A percentile compares a stretch with the other conserved stretches of the same genome.
These are phyloP conservation scores for Acronicta leporina DNA, from an alignment of 2,888 invertebrate species.

Conservation along the genomic window DNA sequence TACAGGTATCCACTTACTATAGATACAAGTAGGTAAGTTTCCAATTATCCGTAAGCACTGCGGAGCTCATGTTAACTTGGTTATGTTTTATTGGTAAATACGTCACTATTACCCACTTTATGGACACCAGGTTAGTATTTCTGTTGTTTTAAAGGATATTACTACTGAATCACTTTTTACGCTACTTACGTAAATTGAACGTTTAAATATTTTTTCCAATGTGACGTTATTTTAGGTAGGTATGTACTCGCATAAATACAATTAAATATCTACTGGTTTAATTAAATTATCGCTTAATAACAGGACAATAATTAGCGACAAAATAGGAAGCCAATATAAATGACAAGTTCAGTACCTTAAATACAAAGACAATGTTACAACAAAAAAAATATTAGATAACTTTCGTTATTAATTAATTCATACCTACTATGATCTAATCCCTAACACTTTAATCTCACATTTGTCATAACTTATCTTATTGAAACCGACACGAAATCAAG, in stretches of 20 bases:
- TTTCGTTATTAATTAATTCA: too few species aligned
- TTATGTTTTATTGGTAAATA: slow-evolving; percentile 60
- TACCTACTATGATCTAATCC: slow-evolving; percentile 9
- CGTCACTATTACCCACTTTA: slow-evolving; percentile 55
- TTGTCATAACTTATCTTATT: slow-evolving; percentile 31
- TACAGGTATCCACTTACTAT: too few species aligned
- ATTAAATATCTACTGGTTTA: slow-evolving; percentile 23
- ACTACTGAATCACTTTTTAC: slow-evolving; percentile 43
- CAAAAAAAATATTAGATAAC: too few species aligned
- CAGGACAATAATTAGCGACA: slow-evolving; percentile 7
- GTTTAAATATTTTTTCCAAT: slow-evolving; percentile 19
- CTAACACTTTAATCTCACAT: slow-evolving; percentile 21
- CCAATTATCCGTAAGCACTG: not conserved
- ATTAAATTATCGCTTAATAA: too few species aligned
- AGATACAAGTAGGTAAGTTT: too few species aligned
- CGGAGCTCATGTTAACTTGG: slow-evolving; percentile 44
- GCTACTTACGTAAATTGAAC: slow-evolving; percentile 16
- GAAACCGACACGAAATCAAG: slow-evolving; percentile 21
- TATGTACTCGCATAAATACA: not conserved
- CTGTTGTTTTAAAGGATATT: slow-evolving; percentile 22
- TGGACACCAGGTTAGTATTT: slow-evolving; percentile 40
- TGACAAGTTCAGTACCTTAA: not conserved
- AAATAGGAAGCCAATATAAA: not conserved
- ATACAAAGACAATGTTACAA: too few species aligned
- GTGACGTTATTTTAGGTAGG: slow-evolving; percentile 8